Conservation (phyloP, 1,140 invertebrate species). For the Holcopasites calliopsidis region DNA sequence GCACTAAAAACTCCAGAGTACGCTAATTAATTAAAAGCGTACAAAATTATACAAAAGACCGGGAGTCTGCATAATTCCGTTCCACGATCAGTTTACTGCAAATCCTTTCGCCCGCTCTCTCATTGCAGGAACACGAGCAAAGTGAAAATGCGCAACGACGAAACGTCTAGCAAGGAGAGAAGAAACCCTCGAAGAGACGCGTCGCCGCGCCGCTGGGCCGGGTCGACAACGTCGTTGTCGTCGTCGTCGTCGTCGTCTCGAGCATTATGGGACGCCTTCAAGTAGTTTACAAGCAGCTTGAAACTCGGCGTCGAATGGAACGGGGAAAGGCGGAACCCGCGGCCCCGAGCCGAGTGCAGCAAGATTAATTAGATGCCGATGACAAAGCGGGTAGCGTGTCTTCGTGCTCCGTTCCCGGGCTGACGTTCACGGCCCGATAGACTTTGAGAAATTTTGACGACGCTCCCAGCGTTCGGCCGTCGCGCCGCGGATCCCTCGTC, state of each 20-base stretch:
- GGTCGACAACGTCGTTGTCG: too few species aligned
- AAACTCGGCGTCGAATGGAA: constrained; percentile 40
- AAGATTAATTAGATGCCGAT: constrained; percentile 51
- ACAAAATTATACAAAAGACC: too few species aligned
- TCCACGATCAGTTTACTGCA: too few species aligned
- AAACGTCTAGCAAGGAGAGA: not conserved
- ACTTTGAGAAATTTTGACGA: constrained; percentile 51
- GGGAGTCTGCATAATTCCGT: too few species aligned
- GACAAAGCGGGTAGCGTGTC: constrained; percentile 43
- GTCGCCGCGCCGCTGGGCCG: not conserved
- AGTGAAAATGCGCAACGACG: not conserved
- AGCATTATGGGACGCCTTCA: constrained; percentile 57
- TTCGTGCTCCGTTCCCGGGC: constrained; percentile 12
- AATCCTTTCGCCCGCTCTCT: too few species aligned
- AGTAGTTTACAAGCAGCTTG: constrained; percentile 66
- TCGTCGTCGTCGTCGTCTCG: constrained; percentile 29
- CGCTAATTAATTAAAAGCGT: too few species aligned
- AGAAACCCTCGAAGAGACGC: not conserved
- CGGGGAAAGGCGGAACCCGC: constrained; percentile 7
- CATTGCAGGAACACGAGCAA: not conserved
- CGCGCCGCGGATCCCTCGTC: constrained; percentile 5
- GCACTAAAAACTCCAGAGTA: too few species aligned
- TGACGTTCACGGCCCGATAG: constrained; percentile 44
- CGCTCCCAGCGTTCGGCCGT: constrained; percentile 17
- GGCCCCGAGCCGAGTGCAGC: not conserved